Evolutionary conservation across 2,888 invertebrate genomes (phyloP).

Genomic region (Macrostomum cliftonense): DNA sequence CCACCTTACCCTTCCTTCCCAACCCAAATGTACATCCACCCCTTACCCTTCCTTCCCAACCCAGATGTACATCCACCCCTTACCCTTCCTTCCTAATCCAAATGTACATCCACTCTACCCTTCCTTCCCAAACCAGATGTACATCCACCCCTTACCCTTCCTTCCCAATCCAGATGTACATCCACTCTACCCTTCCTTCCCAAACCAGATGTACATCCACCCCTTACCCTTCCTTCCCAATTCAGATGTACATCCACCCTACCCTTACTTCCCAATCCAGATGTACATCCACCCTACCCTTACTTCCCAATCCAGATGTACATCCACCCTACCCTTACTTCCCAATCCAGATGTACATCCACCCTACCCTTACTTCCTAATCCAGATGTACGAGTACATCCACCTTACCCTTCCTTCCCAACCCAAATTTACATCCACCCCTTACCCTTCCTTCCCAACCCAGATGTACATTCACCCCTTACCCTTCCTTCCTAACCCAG

Average conservation of each 20-base stretch:
- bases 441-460: constrained; percentile 51
- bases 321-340: neutral
- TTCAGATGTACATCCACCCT: no score
- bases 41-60: no score
- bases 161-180: neutral
- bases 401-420: neutral
- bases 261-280: neutral
- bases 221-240: neutral
- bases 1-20: no score
- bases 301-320: neutral
- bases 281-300: neutral
- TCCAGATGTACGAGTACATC: neutral
- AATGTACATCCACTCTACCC: no score
- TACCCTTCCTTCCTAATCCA: no score
- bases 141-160: neutral
- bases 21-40: no score
- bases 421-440: no score
- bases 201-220: neutral
- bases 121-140: no score
- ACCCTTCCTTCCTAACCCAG: neutral
- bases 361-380: neutral
- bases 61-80: no score
- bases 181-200: constrained; percentile 54
- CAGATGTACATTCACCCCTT: neutral
- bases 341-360: neutral